Conservation (phyloP, 37 sponge, comb jelly and placozoan species). For the Cladorhizidae sp. region DNA sequence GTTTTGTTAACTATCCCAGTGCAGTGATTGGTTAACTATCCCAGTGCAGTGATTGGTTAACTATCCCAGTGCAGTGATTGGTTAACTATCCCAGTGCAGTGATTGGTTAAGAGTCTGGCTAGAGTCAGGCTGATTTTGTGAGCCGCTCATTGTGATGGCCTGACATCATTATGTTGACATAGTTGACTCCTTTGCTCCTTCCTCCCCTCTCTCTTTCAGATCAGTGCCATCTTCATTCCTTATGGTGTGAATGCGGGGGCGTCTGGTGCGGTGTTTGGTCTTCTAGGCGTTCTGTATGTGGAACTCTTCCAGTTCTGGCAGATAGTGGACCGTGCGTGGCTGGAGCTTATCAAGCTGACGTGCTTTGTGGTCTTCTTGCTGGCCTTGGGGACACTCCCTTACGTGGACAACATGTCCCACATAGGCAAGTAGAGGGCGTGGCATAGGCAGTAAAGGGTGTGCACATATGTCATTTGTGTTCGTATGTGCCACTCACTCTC, state of each 20-base stretch:
- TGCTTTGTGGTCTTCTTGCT: slow-evolving; percentile 64
- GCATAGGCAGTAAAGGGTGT: neutral
- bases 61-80: too few species aligned
- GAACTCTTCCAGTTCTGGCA: slow-evolving; percentile 94
- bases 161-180: neutral
- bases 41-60: too few species aligned
- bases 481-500: neutral
- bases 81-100: too few species aligned
- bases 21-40: too few species aligned
- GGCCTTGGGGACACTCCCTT: slow-evolving; percentile 86
- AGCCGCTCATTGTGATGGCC: too few species aligned
- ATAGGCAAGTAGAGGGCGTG: slow-evolving; percentile 39
- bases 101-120: too few species aligned
- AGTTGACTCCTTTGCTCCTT: neutral
- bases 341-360: slow-evolving; percentile 81
- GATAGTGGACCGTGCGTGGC: slow-evolving; percentile 73
- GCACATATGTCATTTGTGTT: neutral
- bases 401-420: slow-evolving; percentile 87
- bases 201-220: slow-evolving; percentile 7
- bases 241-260: slow-evolving; percentile 87
- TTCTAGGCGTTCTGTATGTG: slow-evolving; percentile 87
- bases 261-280: slow-evolving; percentile 84
- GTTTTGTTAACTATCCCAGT: too few species aligned
- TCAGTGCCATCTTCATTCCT: slow-evolving; percentile 89
- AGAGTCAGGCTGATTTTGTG: neutral